Evolutionary conservation across 2,113 vertebrate species (phyloP), one percentile per base, ranked within the genome.

Genomic region (Paradoxurus hermaphroditus): DNA sequence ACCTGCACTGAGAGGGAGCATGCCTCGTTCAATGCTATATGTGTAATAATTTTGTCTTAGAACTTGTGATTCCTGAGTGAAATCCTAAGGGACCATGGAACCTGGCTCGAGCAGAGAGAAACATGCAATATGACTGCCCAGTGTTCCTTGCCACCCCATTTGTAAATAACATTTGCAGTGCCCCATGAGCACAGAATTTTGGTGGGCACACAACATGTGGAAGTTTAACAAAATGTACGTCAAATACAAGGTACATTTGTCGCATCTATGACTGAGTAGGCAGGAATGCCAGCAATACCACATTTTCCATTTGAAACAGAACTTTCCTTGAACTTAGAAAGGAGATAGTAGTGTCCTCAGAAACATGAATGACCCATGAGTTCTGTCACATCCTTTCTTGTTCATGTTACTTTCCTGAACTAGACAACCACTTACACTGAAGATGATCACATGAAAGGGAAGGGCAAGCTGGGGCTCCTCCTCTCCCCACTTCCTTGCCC

Each of bases 221-320:
- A 84, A 12, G 10, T 51, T 51, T 39, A 68, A 39, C 51, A 63
- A 75, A 27, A 44, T 34, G n/a, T 34, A 51, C 51, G 62, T 3
- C n/a, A 67, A 88, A 3, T 51, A 3, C 34, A 63, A 39, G 27
- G 19, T 39, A 16, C 36, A 15, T 9, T 3, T 7, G 29, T 67
- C 15, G 49, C 16, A 29, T 1, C 44, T 18, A 0, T 41, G 10
- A 16, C 75, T 29, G 41, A 59, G 56, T 4, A n/a, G 31, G 31
- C 23, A 16, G 46, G 25, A 65, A 15, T 11, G n/a, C 5, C 5
- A 4, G 13, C 4, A 62, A 23, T 2, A 25, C 4, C 5, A 11
- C 4, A 3, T 31, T 59, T 83, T 62, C 46, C 21, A 15, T 72
- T 73, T 49, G 27, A 91, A 29, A 27, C 19, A 36, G 62, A 41